phyloP scores from a whole-genome alignment of 30 jellyfish, hydroid and myxozoan genomes.

The Aurelia aurita complex sp. Pacific region DNA sequence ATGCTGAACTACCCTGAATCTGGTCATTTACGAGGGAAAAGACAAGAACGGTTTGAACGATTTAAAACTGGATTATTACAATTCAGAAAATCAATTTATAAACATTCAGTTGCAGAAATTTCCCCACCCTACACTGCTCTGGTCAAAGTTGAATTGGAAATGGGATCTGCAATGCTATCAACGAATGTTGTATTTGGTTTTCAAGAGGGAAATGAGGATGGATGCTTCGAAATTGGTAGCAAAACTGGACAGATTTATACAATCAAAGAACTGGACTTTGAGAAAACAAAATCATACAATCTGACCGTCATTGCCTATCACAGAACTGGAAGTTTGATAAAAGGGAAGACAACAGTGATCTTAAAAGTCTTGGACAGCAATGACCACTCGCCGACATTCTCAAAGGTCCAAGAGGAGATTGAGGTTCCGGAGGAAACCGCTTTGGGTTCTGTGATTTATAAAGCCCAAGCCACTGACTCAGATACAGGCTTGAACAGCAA shows the following conservation, averaged over 20 bases:
- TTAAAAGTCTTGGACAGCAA: slow-evolving; percentile 68
- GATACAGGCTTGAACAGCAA: slow-evolving; percentile 68
- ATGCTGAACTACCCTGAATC: slow-evolving; percentile 8
- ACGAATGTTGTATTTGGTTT: slow-evolving; percentile 64
- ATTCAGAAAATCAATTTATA: slow-evolving; percentile 31
- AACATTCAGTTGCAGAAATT: slow-evolving; percentile 51
- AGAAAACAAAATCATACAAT: slow-evolving; percentile 26
- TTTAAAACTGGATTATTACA: not conserved
- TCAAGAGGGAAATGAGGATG: slow-evolving; percentile 72
- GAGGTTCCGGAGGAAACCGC: slow-evolving; percentile 59
- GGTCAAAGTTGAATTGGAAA: slow-evolving; percentile 46
- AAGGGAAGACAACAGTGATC: slow-evolving; percentile 55
- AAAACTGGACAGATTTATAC: slow-evolving; percentile 78
- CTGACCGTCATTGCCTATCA: slow-evolving; percentile 72
- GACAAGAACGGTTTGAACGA: slow-evolving; percentile 33
- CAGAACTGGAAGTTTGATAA: slow-evolving; percentile 45
- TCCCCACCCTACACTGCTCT: slow-evolving; percentile 83
- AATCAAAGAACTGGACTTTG: slow-evolving; percentile 64
- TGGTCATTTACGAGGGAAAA: slow-evolving; percentile 41
- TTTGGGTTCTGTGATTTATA: slow-evolving; percentile 45
- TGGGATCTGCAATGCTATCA: not conserved
- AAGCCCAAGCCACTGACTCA: slow-evolving; percentile 60
- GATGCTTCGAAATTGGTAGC: slow-evolving; percentile 67
- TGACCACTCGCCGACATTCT: slow-evolving; percentile 75
- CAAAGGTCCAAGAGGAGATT: slow-evolving; percentile 22